Evolutionary conservation across 2,888 invertebrate species (phyloP).

Genomic region (Phorcus lineatus): DNA sequence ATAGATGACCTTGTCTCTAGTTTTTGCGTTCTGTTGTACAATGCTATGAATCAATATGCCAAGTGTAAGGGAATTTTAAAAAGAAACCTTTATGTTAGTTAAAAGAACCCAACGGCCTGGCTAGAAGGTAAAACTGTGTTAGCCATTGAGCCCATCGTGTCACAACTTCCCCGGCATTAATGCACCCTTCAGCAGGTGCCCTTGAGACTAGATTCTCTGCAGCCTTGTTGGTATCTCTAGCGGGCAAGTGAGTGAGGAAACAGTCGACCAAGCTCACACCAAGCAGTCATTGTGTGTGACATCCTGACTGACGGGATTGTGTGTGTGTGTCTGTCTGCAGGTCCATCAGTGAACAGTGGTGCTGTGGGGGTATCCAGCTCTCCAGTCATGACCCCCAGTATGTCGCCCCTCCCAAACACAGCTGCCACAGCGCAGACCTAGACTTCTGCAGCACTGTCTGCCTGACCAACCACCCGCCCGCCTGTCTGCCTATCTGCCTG

Average conservation of each 20-base stretch:
- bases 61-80: too few species aligned
- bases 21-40: too few species aligned
- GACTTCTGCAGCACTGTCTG: constrained; percentile 26
- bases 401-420: constrained; percentile 71
- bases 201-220: not conserved
- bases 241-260: not conserved
- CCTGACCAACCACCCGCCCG: constrained; percentile 24
- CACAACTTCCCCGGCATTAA: too few species aligned
- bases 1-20: too few species aligned
- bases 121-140: too few species aligned
- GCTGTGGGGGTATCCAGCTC: constrained; percentile 68
- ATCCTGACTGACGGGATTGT: constrained; percentile 7
- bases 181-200: too few species aligned
- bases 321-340: constrained; percentile 43
- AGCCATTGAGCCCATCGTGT: too few species aligned
- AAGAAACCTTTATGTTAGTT: too few species aligned
- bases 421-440: constrained; percentile 62
- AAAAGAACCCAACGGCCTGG: too few species aligned
- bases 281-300: not conserved
- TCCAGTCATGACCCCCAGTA: constrained; percentile 67
- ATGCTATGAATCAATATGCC: too few species aligned
- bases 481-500: constrained; percentile 26
- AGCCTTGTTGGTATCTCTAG: constrained; percentile 5
- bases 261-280: too few species aligned
- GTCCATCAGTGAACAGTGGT: constrained; percentile 57